These are phyloP conservation scores for Eupithecia subfuscata DNA, from an alignment of 2,888 invertebrate species.

Conservation along the genomic window DNA sequence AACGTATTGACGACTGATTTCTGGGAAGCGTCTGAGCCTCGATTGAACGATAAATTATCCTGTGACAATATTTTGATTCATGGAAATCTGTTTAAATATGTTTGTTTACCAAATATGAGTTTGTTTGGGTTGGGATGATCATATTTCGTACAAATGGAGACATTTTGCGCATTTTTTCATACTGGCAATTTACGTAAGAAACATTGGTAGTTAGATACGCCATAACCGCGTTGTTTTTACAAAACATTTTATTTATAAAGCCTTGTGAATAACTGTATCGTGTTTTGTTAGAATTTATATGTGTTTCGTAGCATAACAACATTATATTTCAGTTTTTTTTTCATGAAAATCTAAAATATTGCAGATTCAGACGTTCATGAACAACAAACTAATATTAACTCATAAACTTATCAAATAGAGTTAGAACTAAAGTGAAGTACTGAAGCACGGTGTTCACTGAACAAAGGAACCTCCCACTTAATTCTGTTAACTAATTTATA, in stretches of 20 bases:
- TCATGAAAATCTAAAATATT: background rate
- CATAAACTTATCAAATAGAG: background rate
- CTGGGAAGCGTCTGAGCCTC: constrained; percentile 7
- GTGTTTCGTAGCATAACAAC: background rate
- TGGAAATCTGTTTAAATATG: background rate
- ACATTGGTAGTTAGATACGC: background rate
- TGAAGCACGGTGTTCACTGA: background rate
- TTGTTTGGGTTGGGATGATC: background rate
- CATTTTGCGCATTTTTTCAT: background rate
- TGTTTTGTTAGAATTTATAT: background rate
- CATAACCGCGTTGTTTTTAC: background rate
- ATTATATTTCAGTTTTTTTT: background rate
- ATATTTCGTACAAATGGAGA: constrained; percentile 4
- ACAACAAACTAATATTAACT: background rate
- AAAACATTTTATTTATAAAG: background rate
- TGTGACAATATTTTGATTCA: constrained; percentile 3
- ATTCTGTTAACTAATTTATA: background rate
- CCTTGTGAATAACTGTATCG: background rate
- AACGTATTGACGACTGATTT: constrained; percentile 42
- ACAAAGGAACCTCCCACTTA: background rate
- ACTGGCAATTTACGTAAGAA: background rate
- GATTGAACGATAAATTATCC: constrained; percentile 8
- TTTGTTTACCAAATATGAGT: background rate
- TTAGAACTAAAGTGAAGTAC: background rate
- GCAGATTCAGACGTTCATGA: background rate